Evolutionary conservation across 2,113 vertebrate species (phyloP).

Genomic region (Nyctibius bracteatus): DNA sequence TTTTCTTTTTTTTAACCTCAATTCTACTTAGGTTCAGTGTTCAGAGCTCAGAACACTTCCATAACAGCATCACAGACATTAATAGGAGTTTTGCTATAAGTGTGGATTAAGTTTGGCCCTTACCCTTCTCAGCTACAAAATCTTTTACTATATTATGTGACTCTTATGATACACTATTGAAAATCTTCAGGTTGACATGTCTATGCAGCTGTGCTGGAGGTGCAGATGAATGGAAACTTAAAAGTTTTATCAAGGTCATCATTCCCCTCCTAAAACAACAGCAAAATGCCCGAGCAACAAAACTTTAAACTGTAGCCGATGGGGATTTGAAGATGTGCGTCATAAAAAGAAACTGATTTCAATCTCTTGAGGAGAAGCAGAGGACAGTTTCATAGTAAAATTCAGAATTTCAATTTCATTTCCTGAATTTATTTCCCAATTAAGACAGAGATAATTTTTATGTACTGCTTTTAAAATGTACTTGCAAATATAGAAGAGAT

Average conservation of each 20-base stretch:
- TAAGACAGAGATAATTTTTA: neutral
- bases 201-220: neutral
- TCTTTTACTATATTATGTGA: neutral
- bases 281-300: neutral
- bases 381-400: neutral
- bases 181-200: neutral
- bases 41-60: neutral
- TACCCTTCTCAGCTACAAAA: neutral
- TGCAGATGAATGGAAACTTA: neutral
- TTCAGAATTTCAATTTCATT: neutral
- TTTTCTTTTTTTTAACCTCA: neutral
- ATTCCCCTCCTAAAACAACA: neutral
- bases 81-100: neutral
- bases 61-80: neutral
- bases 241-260: neutral
- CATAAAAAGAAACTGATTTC: neutral
- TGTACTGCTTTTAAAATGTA: neutral
- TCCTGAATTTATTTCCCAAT: neutral
- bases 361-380: neutral
- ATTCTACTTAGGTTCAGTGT: neutral
- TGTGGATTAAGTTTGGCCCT: neutral
- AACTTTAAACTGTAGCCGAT: neutral
- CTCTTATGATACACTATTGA: rapidly evolving
- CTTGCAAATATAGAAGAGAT: neutral
- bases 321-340: neutral